These are phyloP conservation scores for Martes martes DNA, from an alignment of 2,113 vertebrate genomes.

Conservation along the genomic window DNA sequence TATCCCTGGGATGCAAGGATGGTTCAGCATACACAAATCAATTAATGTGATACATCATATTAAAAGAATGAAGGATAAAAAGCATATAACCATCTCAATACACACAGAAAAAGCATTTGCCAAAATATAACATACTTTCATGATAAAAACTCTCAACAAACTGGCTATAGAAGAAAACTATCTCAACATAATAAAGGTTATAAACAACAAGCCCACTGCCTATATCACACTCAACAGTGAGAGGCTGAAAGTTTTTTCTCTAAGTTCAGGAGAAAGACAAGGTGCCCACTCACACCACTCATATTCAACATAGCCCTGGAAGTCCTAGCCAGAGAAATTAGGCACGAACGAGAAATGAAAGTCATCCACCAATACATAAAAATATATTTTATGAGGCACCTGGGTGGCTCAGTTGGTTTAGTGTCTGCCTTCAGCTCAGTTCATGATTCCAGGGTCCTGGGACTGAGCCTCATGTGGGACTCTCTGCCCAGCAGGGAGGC, in stretches of 20 bases:
- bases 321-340: background rate
- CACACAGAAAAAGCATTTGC: background rate
- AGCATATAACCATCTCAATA: background rate
- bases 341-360: background rate
- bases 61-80: background rate
- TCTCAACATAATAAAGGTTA: background rate
- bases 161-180: background rate
- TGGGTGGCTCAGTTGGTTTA: background rate
- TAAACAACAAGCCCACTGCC: background rate
- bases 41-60: background rate
- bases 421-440: background rate
- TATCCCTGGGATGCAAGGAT: background rate
- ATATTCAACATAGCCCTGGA: background rate
- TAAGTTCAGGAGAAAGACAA: background rate
- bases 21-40: background rate
- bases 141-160: background rate
- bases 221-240: background rate
- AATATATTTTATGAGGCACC: background rate
- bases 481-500: no score
- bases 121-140: background rate
- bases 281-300: background rate
- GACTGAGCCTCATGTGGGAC: background rate
- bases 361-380: background rate
- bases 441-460: background rate
- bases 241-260: background rate